Evolutionary conservation across 2,888 invertebrate genomes (phyloP), one percentile per base, ranked within the genome.

Genomic region (Chironomus riparius): DNA sequence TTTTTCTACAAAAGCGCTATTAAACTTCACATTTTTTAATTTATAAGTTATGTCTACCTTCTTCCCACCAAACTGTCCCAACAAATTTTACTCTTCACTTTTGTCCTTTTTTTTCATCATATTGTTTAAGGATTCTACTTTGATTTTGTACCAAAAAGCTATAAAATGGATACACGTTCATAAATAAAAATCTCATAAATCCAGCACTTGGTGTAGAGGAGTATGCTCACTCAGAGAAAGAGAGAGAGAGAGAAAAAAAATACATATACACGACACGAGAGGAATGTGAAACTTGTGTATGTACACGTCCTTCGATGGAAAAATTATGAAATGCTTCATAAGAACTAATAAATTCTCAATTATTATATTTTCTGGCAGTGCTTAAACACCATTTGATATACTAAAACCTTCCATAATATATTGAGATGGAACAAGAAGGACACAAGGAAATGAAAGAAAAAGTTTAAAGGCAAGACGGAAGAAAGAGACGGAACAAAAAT

Each of bases 291-390:
- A 38, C 38, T 38, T 38, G 38, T 38, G 38, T 38, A 38, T n/a
- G n/a, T 38, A 38, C 38, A 38, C 38, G 38, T 38, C 38, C 38
- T 10, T 28, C 28, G 28, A 28, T 28, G 28, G 28, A 28, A 38
- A 38, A 38, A 38, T 38, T 38, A 38, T 10, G 10, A 38, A 38
- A 38, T 38, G 38, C 10, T 38, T 10, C n/a, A 70, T 15, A 70
- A 70, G 6, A 70, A 70, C 47, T 70, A 70, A 70, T 47, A 70
- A 70, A 70, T 70, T 70, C 13, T 70, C 69, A 69, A 69, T 69
- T 69, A 69, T 69, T 24, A 18, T 65, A 65, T 56, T 56, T 56
- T 56, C n/a, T 56, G 56, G 56, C 56, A 56, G 56, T 56, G 56
- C 56, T 56, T 56, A 56, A 15, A 56, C 18, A 56, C 56, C 56